Conservation (phyloP, 2,797 vertebrate genomes). For the Chiroxiphia lanceolata region DNA sequence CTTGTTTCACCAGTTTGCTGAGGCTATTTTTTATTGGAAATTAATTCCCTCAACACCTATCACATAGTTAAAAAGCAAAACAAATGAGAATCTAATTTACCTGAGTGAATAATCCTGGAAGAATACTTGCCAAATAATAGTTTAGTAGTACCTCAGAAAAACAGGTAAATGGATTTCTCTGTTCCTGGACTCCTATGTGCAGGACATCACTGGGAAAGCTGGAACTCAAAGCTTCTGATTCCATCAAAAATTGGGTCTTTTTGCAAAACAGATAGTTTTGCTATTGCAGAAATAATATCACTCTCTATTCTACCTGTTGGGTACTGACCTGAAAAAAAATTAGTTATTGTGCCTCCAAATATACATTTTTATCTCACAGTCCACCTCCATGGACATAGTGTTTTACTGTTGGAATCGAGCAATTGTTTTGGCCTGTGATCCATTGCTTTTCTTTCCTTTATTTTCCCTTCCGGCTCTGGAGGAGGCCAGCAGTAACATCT, state of each 20-base stretch:
- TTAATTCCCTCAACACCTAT: not conserved
- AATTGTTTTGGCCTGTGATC: not conserved
- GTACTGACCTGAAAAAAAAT: not conserved
- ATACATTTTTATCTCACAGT: not conserved
- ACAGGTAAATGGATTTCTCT: not conserved
- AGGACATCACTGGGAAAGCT: not conserved
- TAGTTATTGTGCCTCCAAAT: not conserved
- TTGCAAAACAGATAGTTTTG: not conserved
- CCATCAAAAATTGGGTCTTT: not conserved
- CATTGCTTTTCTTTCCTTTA: not conserved
- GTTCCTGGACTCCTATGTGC: not conserved
- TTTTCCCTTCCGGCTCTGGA: not conserved
- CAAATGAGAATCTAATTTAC: not conserved
- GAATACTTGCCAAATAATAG: not conserved
- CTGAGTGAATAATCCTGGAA: not conserved
- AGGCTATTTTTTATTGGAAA: not conserved
- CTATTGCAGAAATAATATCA: not conserved
- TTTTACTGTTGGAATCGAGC: not conserved
- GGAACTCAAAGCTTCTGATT: not conserved
- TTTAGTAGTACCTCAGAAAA: not conserved
- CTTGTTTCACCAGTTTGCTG: not conserved
- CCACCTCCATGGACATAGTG: not conserved
- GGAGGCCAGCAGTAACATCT: constrained; percentile 22
- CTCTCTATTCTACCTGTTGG: not conserved
- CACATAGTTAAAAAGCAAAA: not conserved